Base-by-base conservation (phyloP, 2,113 vertebrate genomes). In the Anhinga anhinga region DNA sequence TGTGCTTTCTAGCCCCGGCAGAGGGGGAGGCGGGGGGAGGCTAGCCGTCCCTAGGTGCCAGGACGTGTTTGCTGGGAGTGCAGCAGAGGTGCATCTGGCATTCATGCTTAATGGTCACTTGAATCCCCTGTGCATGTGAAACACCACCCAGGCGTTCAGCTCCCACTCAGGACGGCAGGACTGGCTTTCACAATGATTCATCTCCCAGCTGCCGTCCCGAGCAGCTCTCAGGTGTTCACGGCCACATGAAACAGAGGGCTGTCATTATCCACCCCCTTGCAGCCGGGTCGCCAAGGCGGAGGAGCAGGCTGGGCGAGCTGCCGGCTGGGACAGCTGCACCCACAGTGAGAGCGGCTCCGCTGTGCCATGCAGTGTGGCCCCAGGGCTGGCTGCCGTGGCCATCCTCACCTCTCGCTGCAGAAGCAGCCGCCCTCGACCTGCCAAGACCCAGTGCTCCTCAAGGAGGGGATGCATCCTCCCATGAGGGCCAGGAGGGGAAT, bases 341-440 rank as follows among this genome's bases (percentile, higher is more conserved):
- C 93, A 6, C 0, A 1, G 50, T 7, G 69, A 38, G 58, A 65
- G 78, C 5, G 4, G 65, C 82, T 74, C 44, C 2, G 67, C 81
- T 17, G 0, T 19, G 42, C 20, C 12, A 1, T 0, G 2, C 10
- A 1, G 71, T 0, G 0, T 9, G 52, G 66, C 56, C 47, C 34
- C 5, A 1, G 42, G 50, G 5, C 38, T 10, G 10, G 44, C 71
- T 80, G 45, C 77, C 29, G 0, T 9, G 49, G 47, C 34, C 4
- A 13, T 49, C 47, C 36, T 76, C 74, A 47, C 17, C 38, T 30
- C 9, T 20, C 2, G 0, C 8, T 18, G 55, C 80, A 23, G 25
- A 9, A 86, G 13, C 34, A 6, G 13, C 47, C 0, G 0, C 9
- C 23, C 11, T 18, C 0, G 0, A 32, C 52, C 71, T 0, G 0